Evolutionary conservation across 2,113 vertebrate genomes (phyloP).

Genomic region (Smithornis capensis): DNA sequence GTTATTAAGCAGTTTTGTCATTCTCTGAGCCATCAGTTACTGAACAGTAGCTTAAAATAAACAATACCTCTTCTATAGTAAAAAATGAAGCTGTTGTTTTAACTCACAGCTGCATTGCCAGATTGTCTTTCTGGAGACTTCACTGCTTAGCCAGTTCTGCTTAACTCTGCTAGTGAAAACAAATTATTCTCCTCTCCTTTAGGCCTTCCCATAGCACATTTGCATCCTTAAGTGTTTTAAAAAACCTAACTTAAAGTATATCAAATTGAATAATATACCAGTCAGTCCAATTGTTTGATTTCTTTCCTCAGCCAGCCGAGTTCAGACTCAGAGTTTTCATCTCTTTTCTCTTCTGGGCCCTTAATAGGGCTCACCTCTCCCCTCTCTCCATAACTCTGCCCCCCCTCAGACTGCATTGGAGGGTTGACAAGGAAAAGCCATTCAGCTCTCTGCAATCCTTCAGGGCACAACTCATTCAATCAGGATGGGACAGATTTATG

Average conservation of each 20-base stretch:
- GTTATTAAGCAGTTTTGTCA: conserved; percentile 59
- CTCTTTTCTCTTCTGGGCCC: not conserved
- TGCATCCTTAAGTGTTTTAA: not conserved
- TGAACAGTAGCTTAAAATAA: conserved; percentile 33
- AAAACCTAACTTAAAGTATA: not conserved
- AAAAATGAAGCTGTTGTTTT: conserved; percentile 27
- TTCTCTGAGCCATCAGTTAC: conserved; percentile 30
- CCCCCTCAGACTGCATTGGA: not conserved
- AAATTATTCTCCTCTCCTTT: not conserved
- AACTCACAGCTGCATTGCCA: not conserved
- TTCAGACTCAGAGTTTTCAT: not conserved
- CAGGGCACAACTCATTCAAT: conserved; percentile 46
- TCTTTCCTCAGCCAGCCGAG: not conserved
- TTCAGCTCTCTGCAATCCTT: conserved; percentile 48
- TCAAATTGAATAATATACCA: not conserved
- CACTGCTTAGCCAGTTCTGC: not conserved
- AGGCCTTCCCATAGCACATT: not conserved
- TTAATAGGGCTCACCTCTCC: not conserved
- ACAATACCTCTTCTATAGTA: not conserved
- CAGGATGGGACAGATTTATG: conserved; percentile 52
- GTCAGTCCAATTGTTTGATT: not conserved
- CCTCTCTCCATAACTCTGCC: conserved; percentile 10
- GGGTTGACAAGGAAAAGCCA: conserved; percentile 21
- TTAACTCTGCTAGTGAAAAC: not conserved
- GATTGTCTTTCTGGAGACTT: not conserved